phyloP scores from a whole-genome alignment of 2,113 vertebrate genomes.

The Okapia johnstoni region DNA sequence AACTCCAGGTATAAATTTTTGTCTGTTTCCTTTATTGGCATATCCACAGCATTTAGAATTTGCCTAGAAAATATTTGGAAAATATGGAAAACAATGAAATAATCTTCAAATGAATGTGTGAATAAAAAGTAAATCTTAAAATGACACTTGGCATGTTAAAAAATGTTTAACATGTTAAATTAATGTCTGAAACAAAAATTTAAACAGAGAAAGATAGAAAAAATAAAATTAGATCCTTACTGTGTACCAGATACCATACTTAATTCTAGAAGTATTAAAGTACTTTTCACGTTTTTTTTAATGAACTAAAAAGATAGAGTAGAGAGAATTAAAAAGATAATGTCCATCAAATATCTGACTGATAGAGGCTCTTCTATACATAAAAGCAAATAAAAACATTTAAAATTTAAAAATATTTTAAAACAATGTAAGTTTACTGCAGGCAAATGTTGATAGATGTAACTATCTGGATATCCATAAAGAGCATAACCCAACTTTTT shows the following conservation, averaged over 20 bases:
- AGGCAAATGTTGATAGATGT: neutral
- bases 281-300: neutral
- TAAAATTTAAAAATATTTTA: neutral
- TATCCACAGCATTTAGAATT: neutral
- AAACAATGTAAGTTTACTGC: neutral
- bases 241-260: neutral
- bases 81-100: neutral
- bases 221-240: neutral
- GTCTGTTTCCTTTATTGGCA: neutral
- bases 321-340: neutral
- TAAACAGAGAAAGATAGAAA: neutral
- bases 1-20: neutral
- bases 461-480: neutral
- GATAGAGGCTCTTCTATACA: neutral
- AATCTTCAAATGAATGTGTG: neutral
- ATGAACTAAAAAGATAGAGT: neutral
- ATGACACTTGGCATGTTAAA: neutral
- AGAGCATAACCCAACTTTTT: neutral
- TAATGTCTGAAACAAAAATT: neutral
- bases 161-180: neutral
- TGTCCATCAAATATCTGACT: neutral
- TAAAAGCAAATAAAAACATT: neutral
- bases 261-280: neutral
- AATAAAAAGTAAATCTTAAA: neutral
- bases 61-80: neutral